Evolutionary conservation across 2,113 vertebrate species (phyloP).

Genomic region (Xenopus laevis): DNA sequence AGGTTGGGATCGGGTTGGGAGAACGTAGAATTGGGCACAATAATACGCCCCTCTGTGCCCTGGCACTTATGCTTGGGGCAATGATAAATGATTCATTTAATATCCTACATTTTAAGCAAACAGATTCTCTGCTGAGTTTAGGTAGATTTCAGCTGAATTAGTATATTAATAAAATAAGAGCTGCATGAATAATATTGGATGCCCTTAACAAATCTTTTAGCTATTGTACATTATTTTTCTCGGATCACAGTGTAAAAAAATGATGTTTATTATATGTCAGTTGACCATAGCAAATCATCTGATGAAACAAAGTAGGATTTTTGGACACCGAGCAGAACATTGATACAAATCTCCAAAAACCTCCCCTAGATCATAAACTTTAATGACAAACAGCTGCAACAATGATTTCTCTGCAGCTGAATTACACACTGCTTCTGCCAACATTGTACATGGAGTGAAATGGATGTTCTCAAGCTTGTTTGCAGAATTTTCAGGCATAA

Average conservation of each 20-base stretch:
- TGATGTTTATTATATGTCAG: slow-evolving; percentile 44
- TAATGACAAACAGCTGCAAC: slow-evolving; percentile 47
- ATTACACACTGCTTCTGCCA: slow-evolving; percentile 38
- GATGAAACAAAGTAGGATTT: slow-evolving; percentile 39
- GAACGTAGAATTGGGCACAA: no score
- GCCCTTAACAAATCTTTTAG: slow-evolving; percentile 17
- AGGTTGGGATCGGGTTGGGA: no score
- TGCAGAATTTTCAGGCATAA: slow-evolving; percentile 40
- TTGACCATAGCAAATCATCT: slow-evolving; percentile 45
- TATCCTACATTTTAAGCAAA: no score
- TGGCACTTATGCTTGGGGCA: no score
- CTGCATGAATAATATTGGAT: slow-evolving; percentile 2
- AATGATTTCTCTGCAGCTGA: slow-evolving; percentile 46
- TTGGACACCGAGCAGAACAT: slow-evolving; percentile 36
- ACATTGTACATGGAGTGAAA: slow-evolving; percentile 43
- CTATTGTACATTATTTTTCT: slow-evolving; percentile 10
- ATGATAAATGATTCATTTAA: no score
- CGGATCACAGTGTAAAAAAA: slow-evolving; percentile 26
- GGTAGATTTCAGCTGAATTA: no score
- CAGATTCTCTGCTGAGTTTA: no score
- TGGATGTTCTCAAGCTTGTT: slow-evolving; percentile 43
- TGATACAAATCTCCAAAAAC: slow-evolving; percentile 44
- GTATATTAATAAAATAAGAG: no score
- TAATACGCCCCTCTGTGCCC: no score
- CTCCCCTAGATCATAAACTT: slow-evolving; percentile 47